Conservation (phyloP, 2,113 vertebrate species). For the Brachypteracias leptosomus region DNA sequence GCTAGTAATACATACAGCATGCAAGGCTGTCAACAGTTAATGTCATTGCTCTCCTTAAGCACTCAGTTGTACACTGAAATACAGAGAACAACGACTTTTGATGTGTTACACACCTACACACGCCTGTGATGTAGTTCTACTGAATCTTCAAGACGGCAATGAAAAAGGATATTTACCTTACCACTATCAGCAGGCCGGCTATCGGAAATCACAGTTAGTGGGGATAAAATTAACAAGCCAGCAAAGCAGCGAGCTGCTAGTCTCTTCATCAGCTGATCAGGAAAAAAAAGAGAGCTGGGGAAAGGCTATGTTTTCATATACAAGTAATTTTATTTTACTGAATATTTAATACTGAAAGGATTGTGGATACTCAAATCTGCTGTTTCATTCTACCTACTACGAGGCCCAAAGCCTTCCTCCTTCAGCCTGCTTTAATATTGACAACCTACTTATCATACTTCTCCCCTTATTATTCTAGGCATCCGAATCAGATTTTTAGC, state of each 20-base stretch:
- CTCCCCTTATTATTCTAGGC: constrained; percentile 80
- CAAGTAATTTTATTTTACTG: constrained; percentile 96
- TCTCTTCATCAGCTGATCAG: constrained; percentile 99
- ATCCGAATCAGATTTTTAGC: constrained; percentile 77
- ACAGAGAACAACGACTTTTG: constrained; percentile 75
- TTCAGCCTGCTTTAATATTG: constrained; percentile 92
- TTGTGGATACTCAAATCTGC: constrained; percentile 87
- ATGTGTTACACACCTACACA: constrained; percentile 87
- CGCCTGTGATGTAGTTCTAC: constrained; percentile 88
- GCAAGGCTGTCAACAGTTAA: constrained; percentile 85
- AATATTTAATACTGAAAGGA: constrained; percentile 88
- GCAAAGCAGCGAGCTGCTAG: constrained; percentile 99
- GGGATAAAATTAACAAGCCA: constrained; percentile 99
- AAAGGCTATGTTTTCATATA: constrained; percentile 99
- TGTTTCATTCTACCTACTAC: constrained; percentile 89
- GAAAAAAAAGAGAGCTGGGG: constrained; percentile 94
- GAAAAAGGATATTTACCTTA: constrained; percentile 97
- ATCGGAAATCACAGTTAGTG: constrained; percentile 96
- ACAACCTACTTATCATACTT: constrained; percentile 87
- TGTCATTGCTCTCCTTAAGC: constrained; percentile 78
- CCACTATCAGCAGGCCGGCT: constrained; percentile 94
- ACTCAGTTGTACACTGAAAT: constrained; percentile 76
- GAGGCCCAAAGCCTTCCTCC: constrained; percentile 90
- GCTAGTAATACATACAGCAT: constrained; percentile 82
- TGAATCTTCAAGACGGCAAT: constrained; percentile 88